A percentile compares a stretch with the other conserved stretches of the same genome.
Conservation (phyloP, 2,797 vertebrate species). For the Rhadinocentrus ornatus region DNA sequence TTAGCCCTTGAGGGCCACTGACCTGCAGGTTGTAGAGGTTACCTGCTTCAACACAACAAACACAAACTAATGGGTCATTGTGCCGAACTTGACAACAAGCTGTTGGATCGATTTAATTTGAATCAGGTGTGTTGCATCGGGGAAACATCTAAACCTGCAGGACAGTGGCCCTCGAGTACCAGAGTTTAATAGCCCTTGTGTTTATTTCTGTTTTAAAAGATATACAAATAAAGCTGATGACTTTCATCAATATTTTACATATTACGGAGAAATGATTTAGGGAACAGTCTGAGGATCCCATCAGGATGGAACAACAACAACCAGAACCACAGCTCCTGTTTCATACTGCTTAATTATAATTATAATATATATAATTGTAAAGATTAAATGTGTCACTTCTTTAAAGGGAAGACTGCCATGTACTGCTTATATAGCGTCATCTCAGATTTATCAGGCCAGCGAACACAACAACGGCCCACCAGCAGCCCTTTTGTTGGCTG, state of each 20-base stretch:
- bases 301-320: neutral
- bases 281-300: neutral
- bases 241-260: neutral
- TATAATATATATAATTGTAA: too few species aligned
- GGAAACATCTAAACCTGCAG: too few species aligned
- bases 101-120: too few species aligned
- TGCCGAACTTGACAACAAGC: too few species aligned
- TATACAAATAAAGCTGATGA: neutral
- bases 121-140: too few species aligned
- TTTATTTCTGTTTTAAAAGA: neutral
- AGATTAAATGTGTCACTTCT: slow-evolving; percentile 9
- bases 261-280: neutral
- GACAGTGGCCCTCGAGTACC: too few species aligned
- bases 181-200: too few species aligned
- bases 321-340: neutral
- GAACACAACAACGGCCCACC: slow-evolving; percentile 66
- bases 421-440: slow-evolving; percentile 51
- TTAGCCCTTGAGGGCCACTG: too few species aligned
- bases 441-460: slow-evolving; percentile 65
- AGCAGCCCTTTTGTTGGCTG: slow-evolving; percentile 62
- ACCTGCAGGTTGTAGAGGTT: too few species aligned
- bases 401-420: slow-evolving; percentile 19
- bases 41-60: too few species aligned
- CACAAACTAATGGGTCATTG: too few species aligned
- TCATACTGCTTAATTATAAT: neutral